Evolutionary conservation across 2,797 vertebrate species (phyloP).

Genomic region (Acanthiza pusilla): DNA sequence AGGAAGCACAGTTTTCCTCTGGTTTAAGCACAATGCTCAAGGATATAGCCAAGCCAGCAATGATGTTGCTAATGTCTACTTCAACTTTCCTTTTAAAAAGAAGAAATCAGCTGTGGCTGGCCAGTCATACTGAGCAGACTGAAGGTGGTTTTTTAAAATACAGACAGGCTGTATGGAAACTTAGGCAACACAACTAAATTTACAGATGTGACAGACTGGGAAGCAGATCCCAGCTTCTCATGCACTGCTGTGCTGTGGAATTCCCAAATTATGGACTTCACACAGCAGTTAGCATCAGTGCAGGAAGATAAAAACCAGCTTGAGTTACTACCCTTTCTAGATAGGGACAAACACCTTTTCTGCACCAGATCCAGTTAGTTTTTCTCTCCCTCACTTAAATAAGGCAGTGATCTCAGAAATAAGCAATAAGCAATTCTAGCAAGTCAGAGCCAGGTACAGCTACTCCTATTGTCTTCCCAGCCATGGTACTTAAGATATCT

Average conservation of each 20-base stretch:
- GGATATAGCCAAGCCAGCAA: background rate
- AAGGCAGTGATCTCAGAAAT: background rate
- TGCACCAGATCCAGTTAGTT: background rate
- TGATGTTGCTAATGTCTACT: background rate
- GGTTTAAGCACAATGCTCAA: background rate
- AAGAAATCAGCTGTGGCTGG: background rate
- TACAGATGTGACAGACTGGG: background rate
- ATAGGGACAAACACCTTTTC: background rate
- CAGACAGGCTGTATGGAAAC: background rate
- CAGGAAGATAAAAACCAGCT: background rate
- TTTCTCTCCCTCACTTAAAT: background rate
- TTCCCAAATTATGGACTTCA: background rate
- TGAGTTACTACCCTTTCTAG: background rate
- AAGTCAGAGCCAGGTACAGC: background rate
- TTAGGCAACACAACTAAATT: background rate
- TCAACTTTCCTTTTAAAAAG: background rate
- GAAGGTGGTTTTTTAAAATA: fast-evolving
- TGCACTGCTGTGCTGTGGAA: background rate
- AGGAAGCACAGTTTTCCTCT: background rate
- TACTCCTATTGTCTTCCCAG: background rate
- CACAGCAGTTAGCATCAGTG: background rate
- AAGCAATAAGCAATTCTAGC: background rate
- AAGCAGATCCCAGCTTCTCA: background rate
- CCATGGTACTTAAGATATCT: background rate
- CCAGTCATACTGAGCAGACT: background rate